Evolutionary conservation across 2,888 invertebrate genomes (phyloP).

Genomic region (Sepiola atlantica): DNA sequence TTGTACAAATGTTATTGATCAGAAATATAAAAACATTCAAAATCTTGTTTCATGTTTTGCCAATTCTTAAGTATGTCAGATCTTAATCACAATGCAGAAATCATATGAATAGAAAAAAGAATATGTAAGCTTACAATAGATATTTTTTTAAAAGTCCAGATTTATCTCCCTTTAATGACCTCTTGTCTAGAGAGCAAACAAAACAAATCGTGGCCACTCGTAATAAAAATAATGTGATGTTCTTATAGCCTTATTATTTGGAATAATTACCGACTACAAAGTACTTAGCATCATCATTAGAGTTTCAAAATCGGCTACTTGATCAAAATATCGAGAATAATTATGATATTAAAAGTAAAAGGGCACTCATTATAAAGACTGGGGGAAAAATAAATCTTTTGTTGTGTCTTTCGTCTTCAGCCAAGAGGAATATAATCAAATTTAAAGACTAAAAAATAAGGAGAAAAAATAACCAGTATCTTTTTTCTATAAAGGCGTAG

Average conservation of each 20-base stretch:
- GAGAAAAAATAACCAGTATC: neutral
- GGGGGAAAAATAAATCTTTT: neutral
- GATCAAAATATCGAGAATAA: neutral
- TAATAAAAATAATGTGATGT: neutral
- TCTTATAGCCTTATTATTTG: neutral
- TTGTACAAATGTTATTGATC: too few relatives aligned
- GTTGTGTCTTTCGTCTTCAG: neutral
- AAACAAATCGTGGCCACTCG: neutral
- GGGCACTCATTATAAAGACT: neutral
- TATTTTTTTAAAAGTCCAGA: neutral
- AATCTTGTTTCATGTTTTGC: neutral
- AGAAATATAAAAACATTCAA: too few relatives aligned
- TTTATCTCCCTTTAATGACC: neutral
- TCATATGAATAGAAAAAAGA: neutral
- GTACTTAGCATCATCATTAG: neutral
- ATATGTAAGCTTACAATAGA: neutral
- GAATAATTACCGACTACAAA: neutral
- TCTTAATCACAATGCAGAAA: neutral
- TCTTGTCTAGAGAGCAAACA: neutral
- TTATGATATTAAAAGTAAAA: neutral
- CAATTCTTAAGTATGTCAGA: neutral
- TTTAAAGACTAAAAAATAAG: neutral
- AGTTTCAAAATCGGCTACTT: neutral
- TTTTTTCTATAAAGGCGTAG: too few relatives aligned
- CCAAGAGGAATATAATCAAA: neutral